Percentiles rank a stretch among this genome's conserved stretches.
phyloP scores from a whole-genome alignment of 2,888 invertebrate genomes.

The Alitta virens region DNA sequence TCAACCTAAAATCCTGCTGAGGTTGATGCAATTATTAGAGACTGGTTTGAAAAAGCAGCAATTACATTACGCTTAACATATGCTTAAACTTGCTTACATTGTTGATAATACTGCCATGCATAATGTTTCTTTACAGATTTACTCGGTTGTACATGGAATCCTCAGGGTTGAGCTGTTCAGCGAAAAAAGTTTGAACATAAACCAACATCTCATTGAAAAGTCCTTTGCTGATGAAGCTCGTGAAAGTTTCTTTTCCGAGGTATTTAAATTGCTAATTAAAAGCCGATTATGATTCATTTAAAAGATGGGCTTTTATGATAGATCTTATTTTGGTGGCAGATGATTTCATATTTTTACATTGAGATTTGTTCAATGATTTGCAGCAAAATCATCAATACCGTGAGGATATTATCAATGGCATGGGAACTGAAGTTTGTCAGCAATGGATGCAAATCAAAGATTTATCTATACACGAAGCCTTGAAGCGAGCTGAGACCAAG shows the following conservation, averaged over 20 bases:
- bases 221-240: conserved; percentile 69
- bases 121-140: conserved; percentile 60
- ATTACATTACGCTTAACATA: no score
- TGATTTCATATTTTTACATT: no score
- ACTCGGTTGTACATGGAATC: conserved; percentile 77
- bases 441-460: not conserved
- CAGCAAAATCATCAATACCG: no score
- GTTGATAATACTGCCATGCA: no score
- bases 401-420: not conserved
- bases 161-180: conserved; percentile 67
- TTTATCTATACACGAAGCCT: not conserved
- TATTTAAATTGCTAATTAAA: conserved; percentile 26
- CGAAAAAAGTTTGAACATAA: conserved; percentile 59
- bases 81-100: no score
- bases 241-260: conserved; percentile 76
- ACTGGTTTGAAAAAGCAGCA: no score
- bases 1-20: no score
- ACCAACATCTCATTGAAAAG: conserved; percentile 66
- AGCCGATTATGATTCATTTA: no score
- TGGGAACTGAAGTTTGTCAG: not conserved
- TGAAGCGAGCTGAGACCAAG: not conserved
- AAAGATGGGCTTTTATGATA: no score
- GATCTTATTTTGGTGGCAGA: no score
- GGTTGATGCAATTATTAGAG: no score
- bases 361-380: not conserved